Base-by-base conservation (phyloP, 2,113 vertebrate species). In the Rhynchomys soricoides region DNA sequence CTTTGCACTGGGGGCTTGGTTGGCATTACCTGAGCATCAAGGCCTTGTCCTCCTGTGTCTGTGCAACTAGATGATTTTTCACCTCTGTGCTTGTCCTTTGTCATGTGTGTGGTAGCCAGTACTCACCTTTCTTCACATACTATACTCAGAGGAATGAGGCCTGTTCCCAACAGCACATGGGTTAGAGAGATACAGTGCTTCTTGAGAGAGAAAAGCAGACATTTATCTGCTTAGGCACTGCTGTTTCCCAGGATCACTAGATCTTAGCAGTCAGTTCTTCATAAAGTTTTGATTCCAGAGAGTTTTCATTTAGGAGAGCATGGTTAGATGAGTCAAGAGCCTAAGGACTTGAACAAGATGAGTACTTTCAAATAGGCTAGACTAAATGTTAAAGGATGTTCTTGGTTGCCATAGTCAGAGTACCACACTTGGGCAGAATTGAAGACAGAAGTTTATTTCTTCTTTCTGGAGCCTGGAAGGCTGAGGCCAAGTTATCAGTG, bases 171-270 rank as follows among this genome's bases (percentile, higher is more conserved):
- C 86, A 95, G 62, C 78, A 13, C 89, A 88, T 64, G 37, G 52
- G 7, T 57, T 91, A 37, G 17, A 43, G 93, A 95, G 50, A 70
- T 34, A 17, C 19, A n/a, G 26, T 45, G 10, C 31, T 48, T 75
- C 48, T 31, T 21, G 34, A 90, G 74, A 95, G 89, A 15, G 43
- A 95, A 86, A 70, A 94, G 70, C 48, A 71, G 94, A 68, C 8
- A 77, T 59, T 97, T 29, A 6, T 91, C 52, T 88, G 71, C 37
- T 89, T 89, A 0, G 48, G 19, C 77, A 52, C 34, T 24, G 73
- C 71, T 22, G 17, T 50, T 95, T 95, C 90, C 71, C 73, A n/a
- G 40, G 34, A 73, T 43, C 83, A 88, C 9, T 2, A 0, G 31
- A 50, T 52, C 48, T 9, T 73, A 55, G 7, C 52, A 95, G n/a